A percentile compares a stretch with the other conserved stretches of the same genome.
phyloP scores from a whole-genome alignment of 2,797 vertebrate genomes.

The Enteromius mattozi region DNA sequence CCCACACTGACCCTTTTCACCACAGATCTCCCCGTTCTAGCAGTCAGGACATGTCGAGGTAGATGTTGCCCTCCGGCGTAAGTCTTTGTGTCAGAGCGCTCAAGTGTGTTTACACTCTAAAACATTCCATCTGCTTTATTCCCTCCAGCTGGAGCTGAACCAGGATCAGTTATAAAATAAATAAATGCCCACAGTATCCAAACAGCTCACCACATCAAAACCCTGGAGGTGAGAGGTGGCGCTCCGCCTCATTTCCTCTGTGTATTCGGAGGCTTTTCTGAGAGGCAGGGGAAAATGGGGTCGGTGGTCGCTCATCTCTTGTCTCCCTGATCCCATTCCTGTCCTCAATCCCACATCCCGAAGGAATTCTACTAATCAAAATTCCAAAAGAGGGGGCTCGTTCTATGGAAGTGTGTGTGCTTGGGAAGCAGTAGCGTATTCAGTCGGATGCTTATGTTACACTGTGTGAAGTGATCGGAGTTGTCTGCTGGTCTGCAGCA shows the following conservation, averaged over 20 bases:
- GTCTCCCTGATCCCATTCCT: constrained; percentile 47
- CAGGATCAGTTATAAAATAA: constrained; percentile 49
- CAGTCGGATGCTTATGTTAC: constrained; percentile 6
- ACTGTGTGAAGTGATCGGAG: constrained; percentile 21
- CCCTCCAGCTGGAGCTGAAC: constrained; percentile 46
- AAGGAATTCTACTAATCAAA: constrained; percentile 42
- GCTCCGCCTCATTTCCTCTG: constrained; percentile 46
- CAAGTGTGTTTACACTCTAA: constrained; percentile 36
- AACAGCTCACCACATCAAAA: constrained; percentile 47
- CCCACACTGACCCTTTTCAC: constrained; percentile 39
- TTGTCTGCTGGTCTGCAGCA: not conserved
- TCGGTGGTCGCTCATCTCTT: constrained; percentile 39
- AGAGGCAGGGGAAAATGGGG: constrained; percentile 17
- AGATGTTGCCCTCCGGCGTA: constrained; percentile 38
- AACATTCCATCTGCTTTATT: constrained; percentile 45
- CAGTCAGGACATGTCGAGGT: constrained; percentile 34
- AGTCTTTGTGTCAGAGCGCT: constrained; percentile 35
- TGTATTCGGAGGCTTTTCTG: constrained; percentile 37
- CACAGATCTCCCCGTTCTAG: constrained; percentile 23
- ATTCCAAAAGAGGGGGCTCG: constrained; percentile 38
- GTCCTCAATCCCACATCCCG: constrained; percentile 42
- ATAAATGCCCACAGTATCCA: constrained; percentile 49
- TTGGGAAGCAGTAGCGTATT: constrained; percentile 9
- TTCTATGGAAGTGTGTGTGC: not conserved
- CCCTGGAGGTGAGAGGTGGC: constrained; percentile 39